Evolutionary conservation across 2,113 vertebrate species (phyloP).

Genomic region (Taxidea taxus): DNA sequence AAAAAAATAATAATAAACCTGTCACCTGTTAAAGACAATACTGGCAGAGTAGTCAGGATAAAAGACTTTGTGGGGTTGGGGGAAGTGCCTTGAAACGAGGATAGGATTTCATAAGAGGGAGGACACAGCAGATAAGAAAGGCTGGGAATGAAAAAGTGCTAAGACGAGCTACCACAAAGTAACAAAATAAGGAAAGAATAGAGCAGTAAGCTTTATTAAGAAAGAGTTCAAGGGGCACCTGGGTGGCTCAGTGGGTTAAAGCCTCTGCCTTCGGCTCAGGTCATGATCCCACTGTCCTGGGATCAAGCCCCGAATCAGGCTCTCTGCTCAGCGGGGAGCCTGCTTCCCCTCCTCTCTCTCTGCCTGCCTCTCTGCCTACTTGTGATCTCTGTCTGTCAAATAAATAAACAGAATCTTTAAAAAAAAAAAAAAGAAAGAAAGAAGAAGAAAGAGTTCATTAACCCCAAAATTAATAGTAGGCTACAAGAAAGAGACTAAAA

Average conservation of each 20-base stretch:
- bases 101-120: background rate
- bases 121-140: background rate
- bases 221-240: too few relatives aligned
- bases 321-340: too few relatives aligned
- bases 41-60: background rate
- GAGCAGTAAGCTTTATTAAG: background rate
- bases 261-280: too few relatives aligned
- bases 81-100: background rate
- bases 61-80: background rate
- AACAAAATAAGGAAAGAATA: background rate
- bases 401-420: too few relatives aligned
- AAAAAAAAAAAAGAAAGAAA: too few relatives aligned
- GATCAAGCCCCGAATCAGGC: too few relatives aligned
- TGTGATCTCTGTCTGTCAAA: too few relatives aligned
- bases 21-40: background rate
- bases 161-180: background rate
- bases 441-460: background rate
- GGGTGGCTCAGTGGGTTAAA: too few relatives aligned
- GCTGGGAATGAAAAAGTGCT: background rate
- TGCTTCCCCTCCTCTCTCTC: too few relatives aligned
- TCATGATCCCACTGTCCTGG: too few relatives aligned
- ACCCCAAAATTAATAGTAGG: background rate
- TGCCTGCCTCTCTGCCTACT: too few relatives aligned
- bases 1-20: background rate
- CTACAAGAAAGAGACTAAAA: slow-evolving; percentile 2